Conservation (phyloP, 1,140 invertebrate species). For the Antheraea pernyi region DNA sequence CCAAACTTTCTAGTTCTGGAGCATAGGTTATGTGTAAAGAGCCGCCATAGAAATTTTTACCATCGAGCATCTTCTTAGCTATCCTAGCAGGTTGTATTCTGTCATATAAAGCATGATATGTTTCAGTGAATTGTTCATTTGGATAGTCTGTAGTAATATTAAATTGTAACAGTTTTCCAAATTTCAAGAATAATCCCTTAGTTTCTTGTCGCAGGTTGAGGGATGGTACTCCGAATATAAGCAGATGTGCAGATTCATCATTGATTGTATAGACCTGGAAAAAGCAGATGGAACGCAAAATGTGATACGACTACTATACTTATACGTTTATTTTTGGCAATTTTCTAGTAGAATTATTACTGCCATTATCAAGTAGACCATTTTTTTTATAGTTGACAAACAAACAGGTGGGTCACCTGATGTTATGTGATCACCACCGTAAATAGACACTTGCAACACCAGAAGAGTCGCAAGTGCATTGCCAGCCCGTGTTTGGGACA, state of each 20-base stretch:
- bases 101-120: constrained; percentile 87
- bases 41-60: constrained; percentile 92
- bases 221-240: constrained; percentile 90
- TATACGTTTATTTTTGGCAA: too few relatives aligned
- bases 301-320: too few relatives aligned
- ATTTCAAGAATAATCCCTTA: constrained; percentile 82
- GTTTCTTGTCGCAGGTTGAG: constrained; percentile 87
- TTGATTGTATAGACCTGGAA: constrained; percentile 91
- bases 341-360: too few relatives aligned
- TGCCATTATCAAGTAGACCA: too few relatives aligned
- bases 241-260: constrained; percentile 90
- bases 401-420: too few relatives aligned
- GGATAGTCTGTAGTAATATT: constrained; percentile 45
- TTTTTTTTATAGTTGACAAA: too few relatives aligned
- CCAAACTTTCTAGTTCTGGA: constrained; percentile 89
- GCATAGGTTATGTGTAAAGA: constrained; percentile 93
- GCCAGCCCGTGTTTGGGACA: too few relatives aligned
- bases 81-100: constrained; percentile 86
- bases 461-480: too few relatives aligned
- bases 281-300: too few relatives aligned
- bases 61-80: constrained; percentile 91
- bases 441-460: too few relatives aligned
- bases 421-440: too few relatives aligned
- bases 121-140: constrained; percentile 90
- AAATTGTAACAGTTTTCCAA: constrained; percentile 81